A percentile compares a stretch with the other conserved stretches of the same genome.
These are phyloP conservation scores for Gymnobelideus leadbeateri DNA, from an alignment of 2,113 vertebrate genomes.

Conservation along the genomic window DNA sequence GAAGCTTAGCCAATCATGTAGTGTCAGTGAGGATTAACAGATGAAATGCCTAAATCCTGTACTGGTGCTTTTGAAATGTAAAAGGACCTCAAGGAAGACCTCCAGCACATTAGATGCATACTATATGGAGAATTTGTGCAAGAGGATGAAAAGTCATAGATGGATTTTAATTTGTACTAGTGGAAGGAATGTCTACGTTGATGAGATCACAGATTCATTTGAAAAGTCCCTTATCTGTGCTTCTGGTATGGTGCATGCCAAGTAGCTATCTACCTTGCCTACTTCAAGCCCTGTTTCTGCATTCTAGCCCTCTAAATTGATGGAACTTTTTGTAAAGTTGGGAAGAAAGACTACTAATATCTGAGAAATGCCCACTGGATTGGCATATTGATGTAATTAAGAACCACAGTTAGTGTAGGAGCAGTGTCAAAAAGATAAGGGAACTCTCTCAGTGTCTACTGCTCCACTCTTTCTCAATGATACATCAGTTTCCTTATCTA, in stretches of 20 bases:
- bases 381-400: background rate
- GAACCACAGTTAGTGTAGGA: background rate
- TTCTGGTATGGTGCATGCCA: background rate
- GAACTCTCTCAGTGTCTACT: background rate
- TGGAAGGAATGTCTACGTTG: background rate
- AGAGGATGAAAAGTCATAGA: background rate
- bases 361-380: background rate
- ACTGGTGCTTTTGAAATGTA: background rate
- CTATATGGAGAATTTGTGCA: too few relatives aligned
- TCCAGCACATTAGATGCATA: background rate
- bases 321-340: background rate
- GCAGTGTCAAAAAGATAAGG: background rate
- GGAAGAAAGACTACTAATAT: background rate
- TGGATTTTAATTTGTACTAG: background rate
- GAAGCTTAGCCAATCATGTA: background rate
- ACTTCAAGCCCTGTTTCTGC: background rate
- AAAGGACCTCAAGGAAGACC: background rate
- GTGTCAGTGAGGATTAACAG: background rate
- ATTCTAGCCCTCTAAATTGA: background rate
- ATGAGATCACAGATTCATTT: background rate
- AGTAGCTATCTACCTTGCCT: background rate
- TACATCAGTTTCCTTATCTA: background rate
- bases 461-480: conserved; percentile 1
- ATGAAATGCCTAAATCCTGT: background rate
- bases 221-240: background rate